Base-by-base conservation (phyloP, 92 coral and sea anemone genomes). In the Galaxea fascicularis region DNA sequence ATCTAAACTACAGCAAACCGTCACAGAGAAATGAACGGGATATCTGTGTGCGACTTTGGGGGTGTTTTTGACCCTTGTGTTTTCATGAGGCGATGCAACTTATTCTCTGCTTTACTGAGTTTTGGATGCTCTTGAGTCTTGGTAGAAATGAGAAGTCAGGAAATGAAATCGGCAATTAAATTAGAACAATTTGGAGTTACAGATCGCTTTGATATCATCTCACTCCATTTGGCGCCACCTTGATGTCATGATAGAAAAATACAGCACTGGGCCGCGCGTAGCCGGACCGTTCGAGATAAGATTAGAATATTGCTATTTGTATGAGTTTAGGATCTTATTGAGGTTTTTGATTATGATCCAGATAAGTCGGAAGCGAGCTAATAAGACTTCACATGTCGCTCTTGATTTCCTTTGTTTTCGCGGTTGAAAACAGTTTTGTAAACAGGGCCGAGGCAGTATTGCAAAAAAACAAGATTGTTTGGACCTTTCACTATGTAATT, bases 271-370 rank as follows among this genome's bases (percentile, higher is more conserved):
- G 66, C 78, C 78, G 69, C 76, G 76, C 27, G 74, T 27, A 45
- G 57, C 51, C 24, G 46, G 18, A 67, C 75, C 26, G 49, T 39
- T 77, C 30, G 46, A 56, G 77, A 70, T 82, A 41, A 82, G 86
- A 82, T 71, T 70, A 70, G 78, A 58, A 70, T 82, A 82, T 82
- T 82, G 86, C 86, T 71, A 44, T 82, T 70, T 82, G 86, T 68
- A 82, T 82, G 78, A 82, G 86, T 71, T 82, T 79, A 67, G 74
- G 74, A 79, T 66, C 73, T 67, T 82, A 56, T 82, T 82, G 78
- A 78, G 70, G 86, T 57, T 71, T n/a, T 54, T 71, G 86, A 82
- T 82, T 71, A 82, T 82, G 65, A 71, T 82, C 77, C 86, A 21
- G 86, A 82, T 82, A 70, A 70, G 86, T 70, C 70, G 86, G 86